Conservation (phyloP, 2,113 vertebrate species). For the Dipodomys ordii region DNA sequence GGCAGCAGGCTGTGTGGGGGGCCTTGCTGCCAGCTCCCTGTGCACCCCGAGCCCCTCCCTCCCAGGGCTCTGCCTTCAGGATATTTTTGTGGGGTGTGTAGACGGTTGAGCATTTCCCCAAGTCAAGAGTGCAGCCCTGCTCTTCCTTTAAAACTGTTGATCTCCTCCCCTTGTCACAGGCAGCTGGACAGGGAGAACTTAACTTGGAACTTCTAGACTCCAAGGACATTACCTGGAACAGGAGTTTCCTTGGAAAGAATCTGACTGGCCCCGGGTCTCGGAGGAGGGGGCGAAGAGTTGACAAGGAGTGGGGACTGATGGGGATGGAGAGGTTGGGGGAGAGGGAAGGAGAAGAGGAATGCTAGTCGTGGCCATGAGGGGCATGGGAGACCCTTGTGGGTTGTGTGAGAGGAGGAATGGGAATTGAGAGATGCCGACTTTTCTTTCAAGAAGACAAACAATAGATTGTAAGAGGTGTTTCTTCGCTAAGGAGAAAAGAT, state of each 20-base stretch:
- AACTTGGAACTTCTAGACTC: not conserved
- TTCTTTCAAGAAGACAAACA: not conserved
- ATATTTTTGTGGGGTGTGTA: not conserved
- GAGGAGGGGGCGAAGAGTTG: not conserved
- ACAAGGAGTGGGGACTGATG: not conserved
- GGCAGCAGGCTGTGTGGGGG: rapidly evolving
- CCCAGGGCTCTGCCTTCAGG: not conserved
- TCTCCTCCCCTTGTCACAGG: not conserved
- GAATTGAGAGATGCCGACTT: not conserved
- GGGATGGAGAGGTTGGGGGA: not conserved
- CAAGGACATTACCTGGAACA: not conserved
- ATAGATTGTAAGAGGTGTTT: not conserved
- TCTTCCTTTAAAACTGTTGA: not conserved
- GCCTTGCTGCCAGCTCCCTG: not conserved
- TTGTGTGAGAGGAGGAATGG: not conserved
- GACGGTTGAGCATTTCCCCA: not conserved
- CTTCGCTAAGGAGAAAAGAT: no score
- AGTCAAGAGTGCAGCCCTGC: not conserved
- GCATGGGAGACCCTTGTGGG: not conserved
- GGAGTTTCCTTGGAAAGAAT: not conserved
- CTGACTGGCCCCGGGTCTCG: not conserved
- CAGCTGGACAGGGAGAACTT: not conserved
- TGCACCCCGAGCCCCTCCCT: rapidly evolving
- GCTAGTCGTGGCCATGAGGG: no score
- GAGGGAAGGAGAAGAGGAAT: not conserved